phyloP scores from a whole-genome alignment of 2,888 invertebrate species.

The Mesochorus sp. region DNA sequence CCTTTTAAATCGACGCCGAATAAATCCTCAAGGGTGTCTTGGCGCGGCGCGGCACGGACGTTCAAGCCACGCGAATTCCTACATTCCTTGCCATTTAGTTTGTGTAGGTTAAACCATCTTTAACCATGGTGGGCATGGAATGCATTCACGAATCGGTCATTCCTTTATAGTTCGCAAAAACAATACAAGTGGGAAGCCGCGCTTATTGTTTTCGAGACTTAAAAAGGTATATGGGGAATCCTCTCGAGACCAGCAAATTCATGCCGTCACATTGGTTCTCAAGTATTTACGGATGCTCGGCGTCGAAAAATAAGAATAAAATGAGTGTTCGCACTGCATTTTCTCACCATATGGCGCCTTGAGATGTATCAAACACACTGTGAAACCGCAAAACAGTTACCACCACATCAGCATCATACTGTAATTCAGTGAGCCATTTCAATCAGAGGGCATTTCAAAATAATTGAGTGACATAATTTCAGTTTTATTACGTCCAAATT shows the following conservation, averaged over 20 bases:
- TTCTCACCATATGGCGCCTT: constrained; percentile 1
- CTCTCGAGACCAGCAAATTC: constrained; percentile 51
- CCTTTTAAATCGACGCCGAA: constrained; percentile 66
- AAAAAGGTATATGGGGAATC: constrained; percentile 26
- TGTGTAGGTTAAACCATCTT: constrained; percentile 42
- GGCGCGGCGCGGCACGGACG: constrained; percentile 54
- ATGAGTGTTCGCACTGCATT: constrained; percentile 15
- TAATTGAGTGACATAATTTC: constrained; percentile 27
- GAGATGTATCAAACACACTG: background rate
- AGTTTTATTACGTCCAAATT: background rate
- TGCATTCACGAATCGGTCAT: constrained; percentile 30
- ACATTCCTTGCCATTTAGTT: constrained; percentile 69
- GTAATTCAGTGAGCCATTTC: constrained; percentile 20
- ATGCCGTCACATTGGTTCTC: constrained; percentile 32
- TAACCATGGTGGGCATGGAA: constrained; percentile 19
- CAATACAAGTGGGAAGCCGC: constrained; percentile 37
- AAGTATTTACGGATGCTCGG: constrained; percentile 29
- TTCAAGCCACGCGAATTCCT: constrained; percentile 61
- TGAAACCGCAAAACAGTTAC: background rate
- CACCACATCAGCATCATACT: constrained; percentile 20
- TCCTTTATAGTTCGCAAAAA: constrained; percentile 58
- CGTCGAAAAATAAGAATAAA: constrained; percentile 35
- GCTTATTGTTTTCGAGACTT: constrained; percentile 36
- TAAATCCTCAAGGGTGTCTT: constrained; percentile 64
- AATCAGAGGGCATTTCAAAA: constrained; percentile 38